Evolutionary conservation across 1,140 invertebrate genomes (phyloP), one percentile per base, ranked within the genome.

Genomic region (Calliopsis andreniformis): DNA sequence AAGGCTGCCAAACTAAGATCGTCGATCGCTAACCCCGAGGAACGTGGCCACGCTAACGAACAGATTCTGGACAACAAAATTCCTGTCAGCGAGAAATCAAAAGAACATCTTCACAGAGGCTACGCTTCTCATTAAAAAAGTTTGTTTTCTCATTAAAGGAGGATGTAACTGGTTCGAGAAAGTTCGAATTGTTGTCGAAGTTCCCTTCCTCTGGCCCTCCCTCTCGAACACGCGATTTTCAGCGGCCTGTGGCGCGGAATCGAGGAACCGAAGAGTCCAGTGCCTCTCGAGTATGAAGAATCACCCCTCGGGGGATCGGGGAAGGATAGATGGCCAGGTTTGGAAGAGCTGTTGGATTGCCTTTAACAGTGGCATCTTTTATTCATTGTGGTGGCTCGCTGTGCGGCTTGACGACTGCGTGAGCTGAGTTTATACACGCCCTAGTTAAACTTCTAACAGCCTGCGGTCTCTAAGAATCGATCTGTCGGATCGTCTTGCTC

Each of bases 361-460:
- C 78, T 82, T 87, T 86, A 89, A 88, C 79, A 84, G 78, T 72
- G 75, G 75, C 84, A 89, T 89, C 86, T 88, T 88, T 89, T 89
- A 89, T 89, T 89, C 88, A 89, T 88, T 80, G 79, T 82, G 64
- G 87, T 42, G 55, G 84, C 66, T 82, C 80, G 72, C 82, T 84
- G 78, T 85, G 82, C 82, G 80, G 86, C 87, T 87, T 86, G 86
- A 86, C 84, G 84, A 88, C 80, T 88, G 88, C 87, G 86, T 87
- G 86, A 88, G 87, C 82, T 71, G 86, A 88, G 85, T 89, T 88
- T 88, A 88, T 88, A 85, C 79, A 84, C 75, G 75, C 71, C 85
- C 83, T 83, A 86, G 86, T 89, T 89, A 87, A 88, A 88, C 77
- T 87, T 87, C 86, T 88, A 88, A 86, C 82, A 78, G 84, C 84